A percentile compares a stretch with the other conserved stretches of the same genome.
Evolutionary conservation across 2,113 vertebrate species (phyloP).

Genomic region (Archocentrus centrarchus): DNA sequence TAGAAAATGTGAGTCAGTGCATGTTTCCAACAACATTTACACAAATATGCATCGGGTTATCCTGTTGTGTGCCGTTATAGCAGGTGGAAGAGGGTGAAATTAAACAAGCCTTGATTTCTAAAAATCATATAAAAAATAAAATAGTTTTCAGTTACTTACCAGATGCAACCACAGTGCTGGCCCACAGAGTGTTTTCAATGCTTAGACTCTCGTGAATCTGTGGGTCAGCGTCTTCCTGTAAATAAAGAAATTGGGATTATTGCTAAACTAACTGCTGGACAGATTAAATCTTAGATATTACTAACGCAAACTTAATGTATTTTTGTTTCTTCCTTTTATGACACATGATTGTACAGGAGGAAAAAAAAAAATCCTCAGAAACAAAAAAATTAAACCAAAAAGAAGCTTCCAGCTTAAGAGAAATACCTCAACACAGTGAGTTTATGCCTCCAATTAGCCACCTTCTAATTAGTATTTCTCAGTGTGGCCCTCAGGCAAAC

Average conservation of each 20-base stretch:
- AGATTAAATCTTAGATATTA: background rate
- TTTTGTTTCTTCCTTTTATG: background rate
- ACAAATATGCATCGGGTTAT: background rate
- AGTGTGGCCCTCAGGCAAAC: background rate
- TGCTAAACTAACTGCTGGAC: background rate
- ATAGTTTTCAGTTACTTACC: constrained; percentile 79
- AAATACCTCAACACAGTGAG: background rate
- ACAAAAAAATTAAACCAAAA: background rate
- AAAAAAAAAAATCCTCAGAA: background rate
- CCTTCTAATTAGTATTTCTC: constrained; percentile 14
- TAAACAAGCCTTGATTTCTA: background rate
- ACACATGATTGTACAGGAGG: background rate
- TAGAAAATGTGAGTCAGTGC: background rate
- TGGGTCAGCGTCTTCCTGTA: constrained; percentile 93
- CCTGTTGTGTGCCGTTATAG: background rate
- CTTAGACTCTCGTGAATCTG: constrained; percentile 93
- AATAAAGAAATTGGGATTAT: constrained; percentile 18
- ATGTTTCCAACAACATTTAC: background rate
- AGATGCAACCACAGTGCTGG: constrained; percentile 96
- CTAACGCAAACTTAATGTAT: background rate
- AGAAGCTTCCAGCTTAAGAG: background rate
- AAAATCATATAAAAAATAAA: background rate
- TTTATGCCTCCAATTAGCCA: constrained; percentile 39
- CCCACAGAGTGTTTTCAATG: constrained; percentile 97
- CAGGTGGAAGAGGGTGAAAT: background rate